Percentiles rank a stretch among this genome's conserved stretches.
Evolutionary conservation across 2,888 invertebrate genomes (phyloP).

Genomic region (Lissonota sp.): DNA sequence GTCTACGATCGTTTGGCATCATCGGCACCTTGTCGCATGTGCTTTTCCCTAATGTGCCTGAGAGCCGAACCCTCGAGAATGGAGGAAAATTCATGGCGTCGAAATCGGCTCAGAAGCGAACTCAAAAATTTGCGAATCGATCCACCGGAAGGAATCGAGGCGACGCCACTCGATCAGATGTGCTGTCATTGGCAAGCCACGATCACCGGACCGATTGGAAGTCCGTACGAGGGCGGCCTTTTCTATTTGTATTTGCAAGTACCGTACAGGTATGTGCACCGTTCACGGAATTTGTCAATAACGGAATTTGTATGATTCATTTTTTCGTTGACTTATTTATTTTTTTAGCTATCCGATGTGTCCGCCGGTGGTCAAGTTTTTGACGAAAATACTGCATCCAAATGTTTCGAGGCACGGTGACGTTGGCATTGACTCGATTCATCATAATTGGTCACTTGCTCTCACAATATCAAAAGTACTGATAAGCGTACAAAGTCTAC

Average conservation of each 20-base stretch:
- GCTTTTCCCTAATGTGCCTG: constrained; percentile 93
- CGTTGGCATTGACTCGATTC: constrained; percentile 97
- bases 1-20: constrained; percentile 86
- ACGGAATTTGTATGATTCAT: constrained; percentile 37
- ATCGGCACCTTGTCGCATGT: constrained; percentile 90
- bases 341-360: constrained; percentile 92
- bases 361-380: constrained; percentile 95
- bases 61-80: constrained; percentile 86
- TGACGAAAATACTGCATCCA: constrained; percentile 97
- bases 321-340: constrained; percentile 16
- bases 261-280: constrained; percentile 88
- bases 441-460: constrained; percentile 98
- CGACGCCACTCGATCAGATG: constrained; percentile 91
- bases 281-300: constrained; percentile 3
- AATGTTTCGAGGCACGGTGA: constrained; percentile 98
- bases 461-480: constrained; percentile 95
- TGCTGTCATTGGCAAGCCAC: constrained; percentile 97
- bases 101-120: constrained; percentile 92
- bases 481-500: constrained; percentile 93
- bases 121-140: constrained; percentile 89
- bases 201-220: constrained; percentile 95
- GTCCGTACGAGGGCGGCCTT: constrained; percentile 97
- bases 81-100: constrained; percentile 93
- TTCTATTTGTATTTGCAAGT: constrained; percentile 96
- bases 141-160: constrained; percentile 94